Evolutionary conservation across 2,113 vertebrate species (phyloP).

Genomic region (Tretioscincus oriximinensis): DNA sequence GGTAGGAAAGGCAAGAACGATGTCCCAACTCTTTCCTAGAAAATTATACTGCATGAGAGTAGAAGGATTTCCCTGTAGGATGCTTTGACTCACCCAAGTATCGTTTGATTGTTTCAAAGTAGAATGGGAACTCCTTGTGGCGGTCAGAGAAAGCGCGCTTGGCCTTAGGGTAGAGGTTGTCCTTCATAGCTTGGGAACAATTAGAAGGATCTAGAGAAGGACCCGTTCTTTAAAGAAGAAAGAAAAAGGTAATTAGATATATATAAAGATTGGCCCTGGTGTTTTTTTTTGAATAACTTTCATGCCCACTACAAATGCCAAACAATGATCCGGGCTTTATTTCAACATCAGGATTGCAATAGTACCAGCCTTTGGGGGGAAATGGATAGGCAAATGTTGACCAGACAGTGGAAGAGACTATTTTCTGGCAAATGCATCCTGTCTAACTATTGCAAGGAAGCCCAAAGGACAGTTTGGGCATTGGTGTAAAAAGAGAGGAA

Average conservation of each 20-base stretch:
- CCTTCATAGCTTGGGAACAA: constrained; percentile 70
- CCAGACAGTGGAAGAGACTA: no score
- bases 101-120: constrained; percentile 61
- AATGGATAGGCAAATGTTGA: no score
- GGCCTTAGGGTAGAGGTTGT: constrained; percentile 72
- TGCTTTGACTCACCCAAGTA: constrained; percentile 73
- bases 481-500: no score
- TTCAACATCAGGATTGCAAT: no score
- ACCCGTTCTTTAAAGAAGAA: constrained; percentile 56
- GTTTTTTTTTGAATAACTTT: no score
- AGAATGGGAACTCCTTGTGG: accelerated
- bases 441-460: no score
- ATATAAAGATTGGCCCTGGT: no score
- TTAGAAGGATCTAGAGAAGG: constrained; percentile 54
- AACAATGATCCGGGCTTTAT: no score
- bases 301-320: no score
- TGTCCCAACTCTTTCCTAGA: background rate
- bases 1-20: background rate
- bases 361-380: no score
- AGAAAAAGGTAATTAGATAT: background rate
- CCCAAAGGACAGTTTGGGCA: no score
- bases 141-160: constrained; percentile 61
- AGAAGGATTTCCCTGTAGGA: background rate
- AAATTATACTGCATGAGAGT: background rate
- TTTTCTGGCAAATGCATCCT: no score